Base-by-base conservation (phyloP, 1,140 invertebrate genomes). In the Nylanderia fulva region DNA sequence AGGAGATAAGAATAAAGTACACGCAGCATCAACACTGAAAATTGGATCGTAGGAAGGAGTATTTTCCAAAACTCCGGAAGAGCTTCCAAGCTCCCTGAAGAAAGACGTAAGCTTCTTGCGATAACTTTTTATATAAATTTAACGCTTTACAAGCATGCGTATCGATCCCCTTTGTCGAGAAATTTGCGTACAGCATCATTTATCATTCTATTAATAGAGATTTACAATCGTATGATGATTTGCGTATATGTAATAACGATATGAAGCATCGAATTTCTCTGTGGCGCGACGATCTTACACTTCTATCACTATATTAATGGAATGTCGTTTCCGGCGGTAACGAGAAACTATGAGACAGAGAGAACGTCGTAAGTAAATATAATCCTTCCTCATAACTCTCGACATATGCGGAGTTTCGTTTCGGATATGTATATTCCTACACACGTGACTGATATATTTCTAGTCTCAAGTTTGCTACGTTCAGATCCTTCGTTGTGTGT, bases 251-350 rank as follows among this genome's bases (percentile, higher is more conserved):
- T 48, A n/a, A 18, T 58, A 21, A 75, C 36, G 29, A 76, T 52
- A 21, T 42, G n/a, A 39, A 52, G 42, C 71, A 60, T 4, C 36
- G 27, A 36, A 11, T 63, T 84, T 76, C 42, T 39, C 42, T 36
- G n/a, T 76, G 29, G n/a, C 9, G 21, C 29, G 56, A 63, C 64
- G 29, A 76, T 39, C 33, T 75, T 63, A 52, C 33, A 54, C 80
- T 68, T 77, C 63, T 77, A 68, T 84, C 72, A 33, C 83, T 39
- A 85, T 85, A 77, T 85, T 85, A 87, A 87, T 87, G 86, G 64
- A 36, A 87, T 85, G 86, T 87, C 85, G 83, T 76, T 85, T 48
- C 83, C 71, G 68, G 15, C 54, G 33, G 72, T 79, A 85, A 87
- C 66, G 74, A 87, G 83, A 45, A 85, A 76, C 54, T 48, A 68